These are phyloP conservation scores for Lithobates pipiens DNA, from an alignment of 2,797 vertebrate species.

Conservation along the genomic window DNA sequence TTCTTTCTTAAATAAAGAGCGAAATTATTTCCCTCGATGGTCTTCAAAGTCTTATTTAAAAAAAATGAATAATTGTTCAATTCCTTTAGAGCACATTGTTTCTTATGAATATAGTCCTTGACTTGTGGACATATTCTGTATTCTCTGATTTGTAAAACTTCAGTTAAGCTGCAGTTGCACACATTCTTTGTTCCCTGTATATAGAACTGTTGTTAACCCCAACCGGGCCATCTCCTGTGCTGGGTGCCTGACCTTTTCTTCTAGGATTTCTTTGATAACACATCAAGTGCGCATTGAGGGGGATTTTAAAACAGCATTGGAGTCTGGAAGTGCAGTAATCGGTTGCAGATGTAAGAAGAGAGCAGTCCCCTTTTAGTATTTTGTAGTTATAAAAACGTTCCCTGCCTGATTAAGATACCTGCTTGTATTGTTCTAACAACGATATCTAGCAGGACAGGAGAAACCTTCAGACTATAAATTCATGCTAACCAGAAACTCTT, in stretches of 20 bases:
- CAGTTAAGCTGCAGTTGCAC: not conserved
- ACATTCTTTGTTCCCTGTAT: slow-evolving; percentile 20
- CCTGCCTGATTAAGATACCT: not conserved
- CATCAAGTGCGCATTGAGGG: slow-evolving; percentile 19
- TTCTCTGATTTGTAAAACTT: not conserved
- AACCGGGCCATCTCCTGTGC: not conserved
- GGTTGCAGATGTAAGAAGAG: slow-evolving; percentile 12
- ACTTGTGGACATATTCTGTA: not conserved
- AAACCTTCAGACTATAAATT: too few relatives aligned
- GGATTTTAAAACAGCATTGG: slow-evolving; percentile 11
- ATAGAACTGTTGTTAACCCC: slow-evolving; percentile 16
- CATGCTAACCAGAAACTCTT: slow-evolving; percentile 10
- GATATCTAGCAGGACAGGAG: too few relatives aligned
- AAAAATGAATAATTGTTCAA: not conserved
- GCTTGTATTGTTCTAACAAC: not conserved
- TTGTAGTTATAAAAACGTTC: not conserved
- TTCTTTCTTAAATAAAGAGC: too few relatives aligned
- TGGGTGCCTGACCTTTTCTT: slow-evolving; percentile 10
- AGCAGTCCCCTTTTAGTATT: not conserved
- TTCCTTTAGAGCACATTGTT: not conserved
- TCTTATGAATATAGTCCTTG: not conserved
- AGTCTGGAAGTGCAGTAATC: slow-evolving; percentile 38
- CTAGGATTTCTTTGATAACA: slow-evolving; percentile 45
- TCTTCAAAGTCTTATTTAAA: too few relatives aligned
- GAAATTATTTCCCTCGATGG: too few relatives aligned